A percentile compares a stretch with the other conserved stretches of the same genome.
Conservation (phyloP, 2,888 invertebrate species). For the Incurvaria masculella region DNA sequence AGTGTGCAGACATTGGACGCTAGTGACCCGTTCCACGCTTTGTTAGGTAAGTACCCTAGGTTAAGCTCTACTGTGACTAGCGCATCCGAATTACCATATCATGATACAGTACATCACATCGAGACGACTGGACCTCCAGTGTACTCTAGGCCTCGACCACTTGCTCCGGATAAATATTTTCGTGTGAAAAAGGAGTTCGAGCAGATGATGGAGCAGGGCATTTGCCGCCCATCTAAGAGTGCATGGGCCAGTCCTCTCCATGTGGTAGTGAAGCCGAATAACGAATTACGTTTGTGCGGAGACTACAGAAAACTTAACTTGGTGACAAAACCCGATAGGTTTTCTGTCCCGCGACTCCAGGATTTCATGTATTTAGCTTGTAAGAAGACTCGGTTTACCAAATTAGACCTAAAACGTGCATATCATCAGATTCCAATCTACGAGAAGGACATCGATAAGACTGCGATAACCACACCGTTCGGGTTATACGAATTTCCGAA, state of each 20-base stretch:
- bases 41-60: background rate
- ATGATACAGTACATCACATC: conserved; percentile 22
- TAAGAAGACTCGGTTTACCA: conserved; percentile 14
- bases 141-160: conserved; percentile 21
- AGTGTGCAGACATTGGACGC: background rate
- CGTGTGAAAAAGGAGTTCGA: conserved; percentile 24
- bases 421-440: conserved; percentile 27
- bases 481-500: conserved; percentile 24
- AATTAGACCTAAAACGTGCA: conserved; percentile 20
- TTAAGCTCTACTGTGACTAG: background rate
- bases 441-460: conserved; percentile 24
- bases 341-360: conserved; percentile 4
- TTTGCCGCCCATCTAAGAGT: conserved; percentile 27
- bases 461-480: conserved; percentile 27
- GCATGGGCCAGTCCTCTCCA: conserved; percentile 5
- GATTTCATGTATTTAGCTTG: conserved; percentile 6
- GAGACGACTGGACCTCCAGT: conserved; percentile 26
- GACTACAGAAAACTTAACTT: background rate
- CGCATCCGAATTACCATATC: conserved; percentile 1
- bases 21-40: background rate
- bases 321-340: background rate
- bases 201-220: conserved; percentile 25
- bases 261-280: conserved; percentile 3
- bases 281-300: background rate
- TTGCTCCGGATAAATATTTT: conserved; percentile 23